Evolutionary conservation across 1,140 invertebrate genomes (phyloP), one percentile per base, ranked within the genome.

Genomic region (Danaus melanippus): DNA sequence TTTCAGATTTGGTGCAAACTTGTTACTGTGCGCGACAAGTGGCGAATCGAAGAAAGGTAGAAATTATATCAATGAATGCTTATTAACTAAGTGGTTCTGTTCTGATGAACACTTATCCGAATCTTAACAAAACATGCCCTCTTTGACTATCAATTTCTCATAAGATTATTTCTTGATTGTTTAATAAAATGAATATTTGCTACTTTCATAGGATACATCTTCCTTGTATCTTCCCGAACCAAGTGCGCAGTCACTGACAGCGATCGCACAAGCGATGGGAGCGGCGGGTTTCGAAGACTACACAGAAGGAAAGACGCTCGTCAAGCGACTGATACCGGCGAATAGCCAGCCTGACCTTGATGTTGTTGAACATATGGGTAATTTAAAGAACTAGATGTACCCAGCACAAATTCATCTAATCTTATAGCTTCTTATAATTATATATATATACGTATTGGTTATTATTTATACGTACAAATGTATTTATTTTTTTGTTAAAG

Each of bases 351-450:
- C 80, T 0, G 81, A 82, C 42, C 52, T 83, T 1, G 81, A 86
- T 58, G 60, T 84, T 9, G 75, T 84, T 2, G 79, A 81, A 54
- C 77, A 86, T 67, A 74, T 84, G 73, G 83, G 83, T 86, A 67
- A 9, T 32, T 49, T 55, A 2, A 50, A 12, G 0, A 10, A n/a
- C 47, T 40, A 48, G 7, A 39, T 10, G 10, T 15, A 10, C 10
- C 32, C 39, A 11, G 0, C 11, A 49, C 8, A 11, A 15, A 21
- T 8, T 48, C 11, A 9, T 10, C 17, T 3, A 48, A 21, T 51
- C 41, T 11, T 51, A 42, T 43, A 42, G 12, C n/a, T 50, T 50
- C 8, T 9, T 40, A 41, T 41, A n/a, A 49, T n/a, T 15, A 15
- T 15, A 15, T 15, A 15, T 15, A 15, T 15, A 43, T 42, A 46